Evolutionary conservation across 1,140 invertebrate species (phyloP).

Genomic region (Drosophila pseudoananassae): DNA sequence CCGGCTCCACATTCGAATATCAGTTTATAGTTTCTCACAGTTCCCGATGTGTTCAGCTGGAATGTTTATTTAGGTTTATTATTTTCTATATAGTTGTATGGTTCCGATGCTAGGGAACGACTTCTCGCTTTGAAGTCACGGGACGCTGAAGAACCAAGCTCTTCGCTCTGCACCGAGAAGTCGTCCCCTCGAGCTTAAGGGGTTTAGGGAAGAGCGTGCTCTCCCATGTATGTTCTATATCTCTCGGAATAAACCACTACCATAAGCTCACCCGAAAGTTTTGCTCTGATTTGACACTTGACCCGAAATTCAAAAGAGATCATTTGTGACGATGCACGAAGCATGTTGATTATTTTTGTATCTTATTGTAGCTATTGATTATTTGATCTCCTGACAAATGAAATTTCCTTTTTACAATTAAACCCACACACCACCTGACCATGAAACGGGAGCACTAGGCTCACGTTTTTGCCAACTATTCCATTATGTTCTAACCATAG

Average conservation of each 20-base stretch:
- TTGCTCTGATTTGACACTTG: constrained; percentile 50
- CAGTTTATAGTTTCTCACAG: constrained; percentile 24
- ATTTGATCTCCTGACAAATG: constrained; percentile 55
- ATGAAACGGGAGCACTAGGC: constrained; percentile 46
- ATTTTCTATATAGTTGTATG: constrained; percentile 3
- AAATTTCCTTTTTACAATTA: constrained; percentile 3
- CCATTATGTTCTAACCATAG: neutral
- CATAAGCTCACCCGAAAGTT: constrained; percentile 20
- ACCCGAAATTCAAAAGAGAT: constrained; percentile 30
- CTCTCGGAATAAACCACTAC: constrained; percentile 57
- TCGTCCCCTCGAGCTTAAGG: neutral
- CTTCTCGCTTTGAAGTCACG: constrained; percentile 31
- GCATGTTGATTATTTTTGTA: constrained; percentile 42
- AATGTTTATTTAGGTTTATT: constrained; percentile 46
- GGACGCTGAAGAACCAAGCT: neutral
- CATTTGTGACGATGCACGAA: constrained; percentile 46
- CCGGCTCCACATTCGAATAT: constrained; percentile 41
- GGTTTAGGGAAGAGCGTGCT: neutral
- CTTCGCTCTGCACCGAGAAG: neutral
- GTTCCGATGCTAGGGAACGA: neutral
- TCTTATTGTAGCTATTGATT: constrained; percentile 30
- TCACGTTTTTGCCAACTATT: constrained; percentile 54
- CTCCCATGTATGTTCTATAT: constrained; percentile 9
- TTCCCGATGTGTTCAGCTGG: constrained; percentile 5
- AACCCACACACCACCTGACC: constrained; percentile 30